phyloP scores from a whole-genome alignment of 2,888 invertebrate genomes.

The Melieria crassipennis region DNA sequence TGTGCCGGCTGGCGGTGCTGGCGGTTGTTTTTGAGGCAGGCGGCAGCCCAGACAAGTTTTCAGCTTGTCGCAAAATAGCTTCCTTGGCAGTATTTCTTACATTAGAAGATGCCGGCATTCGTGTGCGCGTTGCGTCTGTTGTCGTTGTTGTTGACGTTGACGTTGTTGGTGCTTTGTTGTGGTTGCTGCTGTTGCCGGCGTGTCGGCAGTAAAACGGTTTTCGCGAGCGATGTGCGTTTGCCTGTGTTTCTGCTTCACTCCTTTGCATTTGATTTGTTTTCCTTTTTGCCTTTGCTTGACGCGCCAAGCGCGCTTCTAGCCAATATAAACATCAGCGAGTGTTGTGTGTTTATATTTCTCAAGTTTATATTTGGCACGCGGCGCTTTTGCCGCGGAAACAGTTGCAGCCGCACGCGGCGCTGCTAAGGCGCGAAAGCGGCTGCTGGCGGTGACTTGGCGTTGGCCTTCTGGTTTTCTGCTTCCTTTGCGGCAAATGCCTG shows the following conservation, averaged over 20 bases:
- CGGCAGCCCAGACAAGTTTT: not conserved
- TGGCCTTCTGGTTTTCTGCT: not conserved
- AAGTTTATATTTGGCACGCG: not conserved
- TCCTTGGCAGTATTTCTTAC: conserved; percentile 23
- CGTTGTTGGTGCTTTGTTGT: not conserved
- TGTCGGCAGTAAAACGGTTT: not conserved
- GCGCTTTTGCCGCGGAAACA: not conserved
- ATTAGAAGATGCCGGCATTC: not conserved
- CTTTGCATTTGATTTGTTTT: conserved; percentile 5
- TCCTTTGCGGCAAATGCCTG: conserved; percentile 27
- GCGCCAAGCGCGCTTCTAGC: conserved; percentile 28
- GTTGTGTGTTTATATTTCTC: conserved; percentile 30
- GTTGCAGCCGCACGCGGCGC: not conserved
- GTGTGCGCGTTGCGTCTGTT: not conserved
- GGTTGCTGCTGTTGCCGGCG: not conserved
- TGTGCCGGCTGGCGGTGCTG: no score
- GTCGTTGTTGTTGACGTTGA: not conserved
- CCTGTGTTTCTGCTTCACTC: not conserved
- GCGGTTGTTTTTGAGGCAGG: not conserved
- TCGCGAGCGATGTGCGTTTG: not conserved
- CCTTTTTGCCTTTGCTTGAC: conserved; percentile 8
- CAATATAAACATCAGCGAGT: conserved; percentile 23
- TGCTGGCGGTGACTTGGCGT: not conserved
- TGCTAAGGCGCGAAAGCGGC: not conserved
- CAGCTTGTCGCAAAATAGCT: conserved; percentile 9